phyloP scores from a whole-genome alignment of 2,888 invertebrate genomes.

The Atethmia centrago region DNA sequence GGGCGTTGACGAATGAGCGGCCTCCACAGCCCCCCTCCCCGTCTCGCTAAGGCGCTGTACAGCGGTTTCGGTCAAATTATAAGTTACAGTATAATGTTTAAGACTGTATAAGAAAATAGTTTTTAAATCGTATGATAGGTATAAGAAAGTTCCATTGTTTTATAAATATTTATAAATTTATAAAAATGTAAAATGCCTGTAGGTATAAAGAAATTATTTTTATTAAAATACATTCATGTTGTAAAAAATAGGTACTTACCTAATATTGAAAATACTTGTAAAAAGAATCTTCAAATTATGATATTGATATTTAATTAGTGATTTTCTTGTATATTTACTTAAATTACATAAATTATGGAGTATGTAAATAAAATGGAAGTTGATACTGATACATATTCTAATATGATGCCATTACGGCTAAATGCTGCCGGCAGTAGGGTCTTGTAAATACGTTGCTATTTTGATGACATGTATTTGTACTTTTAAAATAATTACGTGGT shows the following conservation, averaged over 20 bases:
- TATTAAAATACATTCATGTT: constrained; percentile 49
- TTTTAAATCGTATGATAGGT: constrained; percentile 33
- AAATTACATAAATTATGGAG: constrained; percentile 18
- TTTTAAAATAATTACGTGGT: neutral
- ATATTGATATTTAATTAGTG: constrained; percentile 16
- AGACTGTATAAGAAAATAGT: constrained; percentile 42
- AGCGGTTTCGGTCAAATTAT: too few species aligned
- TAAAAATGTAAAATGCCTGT: constrained; percentile 57
- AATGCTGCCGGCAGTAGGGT: constrained; percentile 57
- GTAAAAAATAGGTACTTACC: constrained; percentile 24
- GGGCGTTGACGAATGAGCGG: too few species aligned
- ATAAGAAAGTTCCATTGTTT: constrained; percentile 20
- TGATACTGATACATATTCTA: constrained; percentile 13
- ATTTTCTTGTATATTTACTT: constrained; percentile 11
- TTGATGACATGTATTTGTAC: constrained; percentile 19
- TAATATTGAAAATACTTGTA: constrained; percentile 48
- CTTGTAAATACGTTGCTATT: constrained; percentile 6
- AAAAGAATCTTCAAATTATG: constrained; percentile 47
- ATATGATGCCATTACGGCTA: constrained; percentile 43
- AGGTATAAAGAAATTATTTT: constrained; percentile 33
- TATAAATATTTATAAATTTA: constrained; percentile 47
- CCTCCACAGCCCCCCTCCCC: too few species aligned
- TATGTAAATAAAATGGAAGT: constrained; percentile 28
- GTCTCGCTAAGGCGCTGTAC: too few species aligned
- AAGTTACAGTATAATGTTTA: constrained; percentile 5